These are phyloP conservation scores for Falco rusticolus DNA, from an alignment of 2,797 vertebrate species.

Conservation along the genomic window DNA sequence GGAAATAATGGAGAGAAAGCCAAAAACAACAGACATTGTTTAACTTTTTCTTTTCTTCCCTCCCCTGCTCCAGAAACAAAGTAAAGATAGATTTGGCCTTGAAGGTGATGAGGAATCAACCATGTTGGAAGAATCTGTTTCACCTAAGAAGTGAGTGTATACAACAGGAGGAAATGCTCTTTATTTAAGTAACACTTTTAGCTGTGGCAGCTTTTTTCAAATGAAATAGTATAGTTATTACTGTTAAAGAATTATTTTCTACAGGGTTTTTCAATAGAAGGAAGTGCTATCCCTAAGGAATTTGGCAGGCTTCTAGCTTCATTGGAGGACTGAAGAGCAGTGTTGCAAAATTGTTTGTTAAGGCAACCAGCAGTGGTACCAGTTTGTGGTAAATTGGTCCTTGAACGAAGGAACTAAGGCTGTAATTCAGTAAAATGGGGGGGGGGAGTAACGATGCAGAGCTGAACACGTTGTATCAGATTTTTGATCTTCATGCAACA, in stretches of 20 bases:
- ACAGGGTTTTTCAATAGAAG: background rate
- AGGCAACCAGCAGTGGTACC: background rate
- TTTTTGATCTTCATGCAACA: background rate
- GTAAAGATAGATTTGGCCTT: slow-evolving; percentile 97
- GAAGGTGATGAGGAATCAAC: slow-evolving; percentile 98
- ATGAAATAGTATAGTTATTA: background rate
- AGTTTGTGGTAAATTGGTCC: background rate
- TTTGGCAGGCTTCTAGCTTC: background rate
- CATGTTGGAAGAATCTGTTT: slow-evolving; percentile 98
- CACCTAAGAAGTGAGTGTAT: slow-evolving; percentile 91
- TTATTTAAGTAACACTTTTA: background rate
- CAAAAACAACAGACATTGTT: background rate
- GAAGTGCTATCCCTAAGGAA: background rate
- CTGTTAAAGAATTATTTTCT: background rate
- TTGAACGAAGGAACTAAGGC: background rate
- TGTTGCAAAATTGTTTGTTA: background rate
- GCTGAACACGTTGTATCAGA: background rate
- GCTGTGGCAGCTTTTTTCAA: background rate
- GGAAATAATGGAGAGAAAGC: background rate
- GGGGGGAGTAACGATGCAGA: background rate
- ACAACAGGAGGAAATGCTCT: background rate
- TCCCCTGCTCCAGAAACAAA: slow-evolving; percentile 88
- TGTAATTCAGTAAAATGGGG: background rate
- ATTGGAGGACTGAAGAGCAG: background rate
- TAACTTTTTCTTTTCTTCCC: background rate